Conservation (phyloP, 2,797 vertebrate species). For the Rhyacichthys aspro region DNA sequence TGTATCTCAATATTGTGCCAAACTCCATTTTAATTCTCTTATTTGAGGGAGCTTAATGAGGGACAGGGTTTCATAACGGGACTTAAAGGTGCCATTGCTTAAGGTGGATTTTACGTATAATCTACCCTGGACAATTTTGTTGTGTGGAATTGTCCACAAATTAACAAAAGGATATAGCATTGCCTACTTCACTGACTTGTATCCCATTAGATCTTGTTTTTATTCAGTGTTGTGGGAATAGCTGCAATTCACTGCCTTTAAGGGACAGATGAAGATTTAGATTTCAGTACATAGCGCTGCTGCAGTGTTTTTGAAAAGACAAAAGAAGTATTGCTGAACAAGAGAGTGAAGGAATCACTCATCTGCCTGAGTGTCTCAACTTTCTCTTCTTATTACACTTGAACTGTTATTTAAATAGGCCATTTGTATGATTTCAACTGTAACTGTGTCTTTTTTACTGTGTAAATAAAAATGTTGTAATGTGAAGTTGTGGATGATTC, state of each 20-base stretch:
- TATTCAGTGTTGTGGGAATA: constrained; percentile 38
- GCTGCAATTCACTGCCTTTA: constrained; percentile 58
- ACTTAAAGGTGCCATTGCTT: constrained; percentile 32
- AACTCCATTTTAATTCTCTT: constrained; percentile 52
- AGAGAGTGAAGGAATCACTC: constrained; percentile 53
- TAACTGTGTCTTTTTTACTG: constrained; percentile 70
- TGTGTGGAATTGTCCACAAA: constrained; percentile 21
- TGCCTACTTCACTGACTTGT: constrained; percentile 7
- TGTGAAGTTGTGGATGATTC: constrained; percentile 21
- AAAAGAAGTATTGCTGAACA: constrained; percentile 38
- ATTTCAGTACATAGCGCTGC: constrained; percentile 29
- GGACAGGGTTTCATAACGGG: constrained; percentile 17
- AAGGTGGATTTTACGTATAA: constrained; percentile 18
- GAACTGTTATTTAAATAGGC: constrained; percentile 70
- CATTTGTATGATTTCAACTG: constrained; percentile 71
- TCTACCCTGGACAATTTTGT: background rate
- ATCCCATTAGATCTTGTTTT: constrained; percentile 34
- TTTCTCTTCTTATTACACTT: constrained; percentile 69
- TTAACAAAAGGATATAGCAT: background rate
- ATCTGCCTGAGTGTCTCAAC: constrained; percentile 63
- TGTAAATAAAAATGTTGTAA: constrained; percentile 81
- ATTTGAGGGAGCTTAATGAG: constrained; percentile 5
- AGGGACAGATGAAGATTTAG: constrained; percentile 33
- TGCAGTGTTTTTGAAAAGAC: constrained; percentile 27
- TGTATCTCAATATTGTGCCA: constrained; percentile 70